Conservation (phyloP, 2,113 vertebrate genomes). For the Urocitellus parryii region DNA sequence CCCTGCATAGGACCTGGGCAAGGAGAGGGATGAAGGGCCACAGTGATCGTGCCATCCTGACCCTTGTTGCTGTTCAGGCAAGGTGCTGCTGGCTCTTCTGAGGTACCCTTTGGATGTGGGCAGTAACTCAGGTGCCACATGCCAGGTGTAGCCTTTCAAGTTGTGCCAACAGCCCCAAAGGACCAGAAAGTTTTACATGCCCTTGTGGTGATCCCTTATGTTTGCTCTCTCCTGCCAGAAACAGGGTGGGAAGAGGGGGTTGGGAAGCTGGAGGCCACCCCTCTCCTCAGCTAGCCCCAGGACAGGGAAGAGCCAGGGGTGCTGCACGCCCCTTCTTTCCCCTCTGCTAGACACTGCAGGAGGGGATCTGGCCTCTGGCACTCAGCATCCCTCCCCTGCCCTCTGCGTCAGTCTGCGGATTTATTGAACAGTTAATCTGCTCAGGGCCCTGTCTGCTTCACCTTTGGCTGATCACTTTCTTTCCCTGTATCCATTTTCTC, state of each 20-base stretch:
- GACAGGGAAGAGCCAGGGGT: neutral
- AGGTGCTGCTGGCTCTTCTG: neutral
- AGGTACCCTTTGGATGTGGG: neutral
- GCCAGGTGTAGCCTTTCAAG: neutral
- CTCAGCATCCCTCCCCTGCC: neutral
- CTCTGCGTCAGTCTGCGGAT: neutral
- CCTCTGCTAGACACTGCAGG: rapidly evolving
- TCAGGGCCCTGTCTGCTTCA: neutral
- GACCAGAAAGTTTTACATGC: neutral
- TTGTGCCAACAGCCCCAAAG: neutral
- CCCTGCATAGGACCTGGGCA: neutral
- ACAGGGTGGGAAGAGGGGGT: conserved; percentile 51
- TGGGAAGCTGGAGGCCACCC: conserved; percentile 70
- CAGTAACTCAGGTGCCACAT: rapidly evolving
- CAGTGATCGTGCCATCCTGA: too few species aligned
- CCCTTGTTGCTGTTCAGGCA: neutral
- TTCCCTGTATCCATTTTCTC: neutral
- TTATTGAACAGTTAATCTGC: neutral
- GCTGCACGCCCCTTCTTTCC: neutral
- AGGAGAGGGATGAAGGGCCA: too few species aligned
- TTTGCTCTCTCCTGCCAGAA: neutral
- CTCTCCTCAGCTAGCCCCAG: conserved; percentile 65
- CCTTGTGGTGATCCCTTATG: neutral
- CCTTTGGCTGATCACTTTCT: neutral
- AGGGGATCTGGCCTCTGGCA: neutral